A percentile compares a stretch with the other conserved stretches of the same genome.
phyloP scores from a whole-genome alignment of 2,888 invertebrate genomes.

The Cryptosula pallasiana region DNA sequence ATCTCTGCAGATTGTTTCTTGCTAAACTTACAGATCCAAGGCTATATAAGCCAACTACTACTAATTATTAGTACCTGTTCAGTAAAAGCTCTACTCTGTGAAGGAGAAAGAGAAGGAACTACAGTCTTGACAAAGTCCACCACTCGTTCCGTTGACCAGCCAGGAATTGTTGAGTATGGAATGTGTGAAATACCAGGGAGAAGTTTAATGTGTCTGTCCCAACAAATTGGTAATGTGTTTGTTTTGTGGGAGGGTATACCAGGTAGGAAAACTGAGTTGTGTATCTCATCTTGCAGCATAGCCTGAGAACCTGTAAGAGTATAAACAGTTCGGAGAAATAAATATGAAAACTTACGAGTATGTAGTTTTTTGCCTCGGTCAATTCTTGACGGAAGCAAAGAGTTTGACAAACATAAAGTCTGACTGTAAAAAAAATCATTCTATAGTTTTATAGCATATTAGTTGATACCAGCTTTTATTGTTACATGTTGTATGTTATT shows the following conservation, averaged over 20 bases:
- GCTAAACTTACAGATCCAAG: no score
- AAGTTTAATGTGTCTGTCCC: slow-evolving; percentile 40
- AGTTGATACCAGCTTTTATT: no score
- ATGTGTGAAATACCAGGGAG: not conserved
- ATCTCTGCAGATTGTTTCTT: no score
- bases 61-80: no score
- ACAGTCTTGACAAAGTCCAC: slow-evolving; percentile 58
- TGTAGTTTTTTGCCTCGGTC: no score
- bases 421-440: no score
- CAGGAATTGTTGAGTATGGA: not conserved
- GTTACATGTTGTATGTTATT: no score
- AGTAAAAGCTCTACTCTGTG: not conserved
- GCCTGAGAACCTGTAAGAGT: not conserved
- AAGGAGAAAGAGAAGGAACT: not conserved
- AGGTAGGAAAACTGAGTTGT: slow-evolving; percentile 58
- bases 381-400: no score
- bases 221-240: slow-evolving; percentile 53
- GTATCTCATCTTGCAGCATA: slow-evolving; percentile 47
- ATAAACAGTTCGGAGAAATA: not conserved
- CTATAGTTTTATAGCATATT: no score
- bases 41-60: no score
- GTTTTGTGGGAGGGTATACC: slow-evolving; percentile 36
- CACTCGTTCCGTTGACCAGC: slow-evolving; percentile 56
- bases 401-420: no score
- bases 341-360: no score